Percentiles rank a stretch among this genome's conserved stretches.
phyloP scores from a whole-genome alignment of 2,888 invertebrate genomes.

The Pogonocherus hispidulus region DNA sequence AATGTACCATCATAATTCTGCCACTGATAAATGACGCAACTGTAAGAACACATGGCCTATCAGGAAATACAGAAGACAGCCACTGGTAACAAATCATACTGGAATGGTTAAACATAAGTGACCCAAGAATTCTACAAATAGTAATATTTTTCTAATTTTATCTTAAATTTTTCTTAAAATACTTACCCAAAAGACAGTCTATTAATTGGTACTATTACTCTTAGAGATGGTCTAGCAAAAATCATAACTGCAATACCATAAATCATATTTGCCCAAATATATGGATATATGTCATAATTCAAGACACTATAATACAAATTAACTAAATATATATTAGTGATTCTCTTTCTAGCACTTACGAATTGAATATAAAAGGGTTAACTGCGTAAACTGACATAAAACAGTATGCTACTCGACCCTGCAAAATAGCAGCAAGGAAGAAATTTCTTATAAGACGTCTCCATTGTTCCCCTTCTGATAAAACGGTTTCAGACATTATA shows the following conservation, averaged over 20 bases:
- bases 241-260: conserved; percentile 55
- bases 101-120: conserved; percentile 63
- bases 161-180: conserved; percentile 3
- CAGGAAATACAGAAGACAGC: conserved; percentile 49
- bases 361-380: conserved; percentile 57
- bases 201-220: conserved; percentile 43
- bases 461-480: conserved; percentile 39
- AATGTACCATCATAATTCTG: conserved; percentile 61
- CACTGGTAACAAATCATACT: conserved; percentile 59
- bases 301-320: conserved; percentile 33
- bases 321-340: conserved; percentile 12
- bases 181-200: conserved; percentile 49
- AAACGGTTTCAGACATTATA: conserved; percentile 16
- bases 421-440: conserved; percentile 57
- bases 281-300: conserved; percentile 42
- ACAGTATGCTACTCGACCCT: conserved; percentile 63
- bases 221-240: conserved; percentile 49
- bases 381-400: conserved; percentile 65
- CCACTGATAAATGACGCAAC: conserved; percentile 60
- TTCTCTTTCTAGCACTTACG: conserved; percentile 48
- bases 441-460: conserved; percentile 42
- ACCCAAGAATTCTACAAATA: conserved; percentile 60
- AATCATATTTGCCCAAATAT: conserved; percentile 53
- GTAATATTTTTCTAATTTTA: neutral
- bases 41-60: conserved; percentile 50